Evolutionary conservation across 2,797 vertebrate genomes (phyloP).

Genomic region (Myiothlypis chrysogaster): DNA sequence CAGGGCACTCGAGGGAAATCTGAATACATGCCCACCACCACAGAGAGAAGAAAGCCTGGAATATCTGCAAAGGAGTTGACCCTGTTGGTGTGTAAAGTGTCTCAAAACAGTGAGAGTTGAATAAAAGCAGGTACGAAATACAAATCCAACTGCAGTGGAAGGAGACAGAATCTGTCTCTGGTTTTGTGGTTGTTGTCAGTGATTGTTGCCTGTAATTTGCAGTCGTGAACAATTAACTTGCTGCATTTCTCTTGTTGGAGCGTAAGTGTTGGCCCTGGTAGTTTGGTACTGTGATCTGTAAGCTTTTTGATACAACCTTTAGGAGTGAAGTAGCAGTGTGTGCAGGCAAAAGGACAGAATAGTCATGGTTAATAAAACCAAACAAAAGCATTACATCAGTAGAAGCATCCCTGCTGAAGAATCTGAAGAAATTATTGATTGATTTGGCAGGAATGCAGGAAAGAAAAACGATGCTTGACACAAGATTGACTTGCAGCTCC

Average conservation of each 20-base stretch:
- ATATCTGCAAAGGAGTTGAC: background rate
- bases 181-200: background rate
- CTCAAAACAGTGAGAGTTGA: background rate
- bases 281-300: background rate
- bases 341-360: background rate
- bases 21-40: background rate
- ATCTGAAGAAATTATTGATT: background rate
- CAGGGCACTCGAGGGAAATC: background rate
- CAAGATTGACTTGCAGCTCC: background rate
- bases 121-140: background rate
- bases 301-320: background rate
- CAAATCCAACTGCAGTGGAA: background rate
- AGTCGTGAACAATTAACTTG: background rate
- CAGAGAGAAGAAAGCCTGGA: rapidly evolving
- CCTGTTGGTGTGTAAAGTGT: background rate
- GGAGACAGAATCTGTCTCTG: background rate
- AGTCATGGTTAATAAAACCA: background rate
- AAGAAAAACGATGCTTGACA: background rate
- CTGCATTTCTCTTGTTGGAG: background rate
- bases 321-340: background rate
- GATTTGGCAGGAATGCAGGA: background rate
- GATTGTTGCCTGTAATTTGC: background rate
- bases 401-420: background rate
- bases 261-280: rapidly evolving
- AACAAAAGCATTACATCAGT: background rate